Conservation (phyloP, 2,888 invertebrate species). For the Megamerina dolium region DNA sequence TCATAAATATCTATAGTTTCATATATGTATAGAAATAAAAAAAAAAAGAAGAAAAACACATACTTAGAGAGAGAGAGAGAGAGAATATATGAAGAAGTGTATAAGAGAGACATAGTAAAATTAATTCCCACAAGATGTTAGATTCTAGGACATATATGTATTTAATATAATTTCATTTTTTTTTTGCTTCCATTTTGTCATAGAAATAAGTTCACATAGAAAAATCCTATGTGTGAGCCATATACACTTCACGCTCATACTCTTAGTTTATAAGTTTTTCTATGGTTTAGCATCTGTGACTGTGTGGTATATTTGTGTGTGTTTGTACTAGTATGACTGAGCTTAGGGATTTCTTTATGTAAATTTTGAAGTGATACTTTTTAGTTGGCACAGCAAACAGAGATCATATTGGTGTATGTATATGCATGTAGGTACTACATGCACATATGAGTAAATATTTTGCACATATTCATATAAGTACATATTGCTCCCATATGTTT, state of each 20-base stretch:
- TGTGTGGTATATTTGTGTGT: no score
- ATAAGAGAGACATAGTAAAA: no score
- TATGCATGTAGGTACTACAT: neutral
- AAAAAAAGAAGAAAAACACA: neutral
- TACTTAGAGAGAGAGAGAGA: no score
- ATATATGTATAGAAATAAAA: no score
- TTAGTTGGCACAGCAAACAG: no score
- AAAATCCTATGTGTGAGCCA: neutral
- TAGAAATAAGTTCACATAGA: neutral
- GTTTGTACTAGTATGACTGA: no score
- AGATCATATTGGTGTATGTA: conserved; percentile 18
- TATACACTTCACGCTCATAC: neutral
- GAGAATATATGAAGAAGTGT: no score
- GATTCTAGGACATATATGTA: no score
- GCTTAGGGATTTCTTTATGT: conserved; percentile 35
- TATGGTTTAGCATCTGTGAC: no score
- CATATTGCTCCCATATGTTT: neutral
- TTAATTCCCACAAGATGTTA: conserved; percentile 11
- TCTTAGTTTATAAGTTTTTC: no score
- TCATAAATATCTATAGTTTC: no score
- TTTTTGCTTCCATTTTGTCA: neutral
- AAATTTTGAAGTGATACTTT: conserved; percentile 33
- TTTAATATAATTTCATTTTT: neutral
- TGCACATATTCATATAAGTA: conserved; percentile 6
- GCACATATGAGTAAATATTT: conserved; percentile 8